Evolutionary conservation across 1,140 invertebrate genomes (phyloP).

Genomic region (Drosophila saltans): DNA sequence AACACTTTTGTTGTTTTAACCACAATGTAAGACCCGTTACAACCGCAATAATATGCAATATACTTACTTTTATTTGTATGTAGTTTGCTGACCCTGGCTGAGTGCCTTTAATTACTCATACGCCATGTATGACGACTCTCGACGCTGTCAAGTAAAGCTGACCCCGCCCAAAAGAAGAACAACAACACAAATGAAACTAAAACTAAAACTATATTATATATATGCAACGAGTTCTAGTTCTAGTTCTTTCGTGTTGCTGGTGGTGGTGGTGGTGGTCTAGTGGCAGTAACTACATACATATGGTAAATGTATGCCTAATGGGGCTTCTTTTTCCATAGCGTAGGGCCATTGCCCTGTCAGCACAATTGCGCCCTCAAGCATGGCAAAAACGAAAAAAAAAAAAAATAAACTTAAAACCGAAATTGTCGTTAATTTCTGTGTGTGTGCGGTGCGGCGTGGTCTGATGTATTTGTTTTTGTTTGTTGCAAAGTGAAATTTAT

Average conservation of each 20-base stretch:
- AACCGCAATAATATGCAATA: slow-evolving; percentile 39
- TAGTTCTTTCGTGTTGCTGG: not conserved
- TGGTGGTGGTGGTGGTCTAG: slow-evolving; percentile 41
- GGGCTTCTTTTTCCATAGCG: slow-evolving; percentile 56
- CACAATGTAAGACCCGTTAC: slow-evolving; percentile 14
- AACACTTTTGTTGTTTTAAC: slow-evolving; percentile 3
- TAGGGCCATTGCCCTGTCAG: slow-evolving; percentile 59
- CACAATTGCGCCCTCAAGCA: slow-evolving; percentile 78
- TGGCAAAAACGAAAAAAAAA: slow-evolving; percentile 30
- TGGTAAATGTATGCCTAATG: slow-evolving; percentile 67
- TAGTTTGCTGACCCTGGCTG: slow-evolving; percentile 54
- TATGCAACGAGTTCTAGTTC: slow-evolving; percentile 17
- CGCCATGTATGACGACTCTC: slow-evolving; percentile 52
- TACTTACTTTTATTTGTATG: not conserved
- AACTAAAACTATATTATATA: not conserved
- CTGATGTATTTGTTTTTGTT: slow-evolving; percentile 16
- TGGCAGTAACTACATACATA: slow-evolving; percentile 29
- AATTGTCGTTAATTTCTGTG: slow-evolving; percentile 72
- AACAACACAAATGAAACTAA: slow-evolving; percentile 35
- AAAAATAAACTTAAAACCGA: slow-evolving; percentile 56
- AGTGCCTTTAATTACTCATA: slow-evolving; percentile 71
- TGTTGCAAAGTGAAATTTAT: slow-evolving; percentile 74
- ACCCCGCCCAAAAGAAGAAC: slow-evolving; percentile 42
- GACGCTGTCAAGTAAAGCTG: slow-evolving; percentile 20
- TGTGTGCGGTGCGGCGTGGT: no score